Conservation (phyloP, 2,113 vertebrate species). For the Tinamus guttatus region DNA sequence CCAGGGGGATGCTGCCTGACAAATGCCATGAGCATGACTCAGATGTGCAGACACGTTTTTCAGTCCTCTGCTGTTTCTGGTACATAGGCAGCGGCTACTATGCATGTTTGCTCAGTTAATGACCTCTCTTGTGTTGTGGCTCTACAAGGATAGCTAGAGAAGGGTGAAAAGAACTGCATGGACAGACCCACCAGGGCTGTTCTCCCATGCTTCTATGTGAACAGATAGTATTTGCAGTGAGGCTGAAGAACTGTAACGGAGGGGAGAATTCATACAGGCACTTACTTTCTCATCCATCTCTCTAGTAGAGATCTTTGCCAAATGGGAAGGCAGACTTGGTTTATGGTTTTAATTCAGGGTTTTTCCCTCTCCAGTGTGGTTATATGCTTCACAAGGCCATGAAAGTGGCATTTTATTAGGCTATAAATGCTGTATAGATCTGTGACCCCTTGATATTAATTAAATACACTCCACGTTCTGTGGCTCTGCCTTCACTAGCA, state of each 20-base stretch:
- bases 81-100: background rate
- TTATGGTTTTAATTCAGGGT: background rate
- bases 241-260: background rate
- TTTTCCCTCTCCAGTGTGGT: background rate
- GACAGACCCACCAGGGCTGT: background rate
- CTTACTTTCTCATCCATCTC: background rate
- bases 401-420: background rate
- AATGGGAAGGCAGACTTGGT: background rate
- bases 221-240: background rate
- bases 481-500: background rate
- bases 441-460: background rate
- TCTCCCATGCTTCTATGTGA: background rate
- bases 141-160: background rate
- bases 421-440: background rate
- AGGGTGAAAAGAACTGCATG: background rate
- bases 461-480: background rate
- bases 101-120: background rate
- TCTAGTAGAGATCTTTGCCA: background rate
- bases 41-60: background rate
- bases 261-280: background rate
- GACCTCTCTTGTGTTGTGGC: background rate
- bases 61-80: background rate
- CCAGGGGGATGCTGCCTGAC: background rate
- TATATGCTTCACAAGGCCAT: background rate
- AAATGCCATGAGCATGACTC: background rate